Percentiles rank a stretch among this genome's conserved stretches.
Conservation (phyloP, 2,113 vertebrate genomes). For the Semnornis frantzii region DNA sequence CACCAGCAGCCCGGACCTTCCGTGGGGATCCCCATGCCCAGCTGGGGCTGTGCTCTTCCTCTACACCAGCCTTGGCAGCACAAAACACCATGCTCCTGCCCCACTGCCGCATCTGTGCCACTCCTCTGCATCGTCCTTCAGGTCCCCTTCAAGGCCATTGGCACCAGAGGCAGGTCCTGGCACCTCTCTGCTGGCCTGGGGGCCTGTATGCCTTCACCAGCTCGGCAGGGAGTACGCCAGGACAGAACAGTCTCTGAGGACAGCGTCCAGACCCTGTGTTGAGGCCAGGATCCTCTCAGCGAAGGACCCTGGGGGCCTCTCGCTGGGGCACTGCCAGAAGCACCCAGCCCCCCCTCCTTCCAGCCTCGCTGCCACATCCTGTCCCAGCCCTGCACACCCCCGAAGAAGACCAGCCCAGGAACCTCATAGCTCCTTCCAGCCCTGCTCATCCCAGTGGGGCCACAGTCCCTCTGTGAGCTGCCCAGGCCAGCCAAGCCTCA, state of each 20-base stretch:
- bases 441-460: not conserved
- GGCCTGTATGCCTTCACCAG: accelerated
- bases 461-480: accelerated
- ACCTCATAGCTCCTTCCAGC: not conserved
- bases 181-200: not conserved
- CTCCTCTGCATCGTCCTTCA: not conserved
- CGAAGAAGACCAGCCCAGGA: not conserved
- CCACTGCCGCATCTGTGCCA: not conserved
- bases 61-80: not conserved
- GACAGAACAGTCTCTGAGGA: not conserved
- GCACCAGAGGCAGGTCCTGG: not conserved
- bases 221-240: not conserved
- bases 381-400: not conserved
- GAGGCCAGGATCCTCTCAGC: conserved; percentile 12
- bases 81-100: accelerated
- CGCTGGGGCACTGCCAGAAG: not conserved
- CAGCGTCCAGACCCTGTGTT: not conserved
- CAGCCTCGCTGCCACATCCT: not conserved
- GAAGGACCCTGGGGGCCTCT: not conserved
- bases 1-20: not conserved
- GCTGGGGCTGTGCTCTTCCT: not conserved
- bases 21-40: not conserved
- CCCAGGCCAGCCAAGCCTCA: not conserved
- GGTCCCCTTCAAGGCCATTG: not conserved
- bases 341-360: not conserved